A percentile compares a stretch with the other conserved stretches of the same genome.
These are phyloP conservation scores for Luidia sarsii DNA, from an alignment of 53 echinoderm and acorn worm genomes.

Conservation along the genomic window DNA sequence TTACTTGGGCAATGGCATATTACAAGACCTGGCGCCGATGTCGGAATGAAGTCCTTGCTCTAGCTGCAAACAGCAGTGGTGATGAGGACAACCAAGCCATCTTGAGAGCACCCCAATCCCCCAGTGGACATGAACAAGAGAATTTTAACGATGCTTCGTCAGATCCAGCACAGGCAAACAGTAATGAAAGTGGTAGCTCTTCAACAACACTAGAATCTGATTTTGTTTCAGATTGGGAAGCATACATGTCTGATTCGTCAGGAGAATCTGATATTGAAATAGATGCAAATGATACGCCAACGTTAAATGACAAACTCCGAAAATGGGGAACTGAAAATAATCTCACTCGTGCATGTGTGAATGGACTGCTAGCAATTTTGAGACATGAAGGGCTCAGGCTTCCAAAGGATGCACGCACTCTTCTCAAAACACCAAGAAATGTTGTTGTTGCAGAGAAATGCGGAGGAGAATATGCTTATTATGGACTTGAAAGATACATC, in stretches of 20 bases:
- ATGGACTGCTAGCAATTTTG: background rate
- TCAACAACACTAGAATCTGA: constrained; percentile 18
- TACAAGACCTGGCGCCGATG: constrained; percentile 14
- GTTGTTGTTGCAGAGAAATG: constrained; percentile 11
- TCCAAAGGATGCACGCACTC: constrained; percentile 30
- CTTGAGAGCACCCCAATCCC: background rate
- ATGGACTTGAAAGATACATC: constrained; percentile 23
- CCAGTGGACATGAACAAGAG: background rate
- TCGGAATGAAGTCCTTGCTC: constrained; percentile 1
- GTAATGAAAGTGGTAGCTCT: constrained; percentile 4
- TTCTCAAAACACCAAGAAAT: constrained; percentile 10
- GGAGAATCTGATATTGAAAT: constrained; percentile 13
- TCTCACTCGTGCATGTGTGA: constrained; percentile 13
- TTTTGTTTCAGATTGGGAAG: constrained; percentile 18
- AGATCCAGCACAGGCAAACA: background rate
- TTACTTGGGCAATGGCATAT: constrained; percentile 1
- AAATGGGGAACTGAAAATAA: constrained; percentile 10
- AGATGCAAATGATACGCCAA: constrained; percentile 3
- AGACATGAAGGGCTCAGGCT: background rate
- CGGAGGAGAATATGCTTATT: constrained; percentile 41
- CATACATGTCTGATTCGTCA: constrained; percentile 17
- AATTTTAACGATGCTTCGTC: background rate
- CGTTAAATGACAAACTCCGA: background rate
- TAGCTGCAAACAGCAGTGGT: constrained; percentile 5
- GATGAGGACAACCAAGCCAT: constrained; percentile 14